A percentile compares a stretch with the other conserved stretches of the same genome.
These are phyloP conservation scores for Agriopis marginaria DNA, from an alignment of 2,888 invertebrate genomes.

Conservation along the genomic window DNA sequence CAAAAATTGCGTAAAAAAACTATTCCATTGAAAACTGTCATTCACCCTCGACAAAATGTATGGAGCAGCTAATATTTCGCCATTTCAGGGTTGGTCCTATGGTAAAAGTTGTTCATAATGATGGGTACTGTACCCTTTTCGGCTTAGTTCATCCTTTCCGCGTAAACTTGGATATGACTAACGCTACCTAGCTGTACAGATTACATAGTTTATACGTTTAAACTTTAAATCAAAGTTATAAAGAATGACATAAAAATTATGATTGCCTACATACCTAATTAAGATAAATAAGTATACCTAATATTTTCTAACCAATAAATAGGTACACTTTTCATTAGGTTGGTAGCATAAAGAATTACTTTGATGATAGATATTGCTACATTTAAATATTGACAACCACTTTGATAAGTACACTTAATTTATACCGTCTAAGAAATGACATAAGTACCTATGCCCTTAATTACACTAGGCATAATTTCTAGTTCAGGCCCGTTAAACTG, in stretches of 20 bases:
- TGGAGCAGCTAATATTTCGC: no score
- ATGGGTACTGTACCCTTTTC: no score
- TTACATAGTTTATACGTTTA: background rate
- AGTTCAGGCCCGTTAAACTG: background rate
- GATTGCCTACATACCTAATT: background rate
- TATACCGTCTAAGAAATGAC: background rate
- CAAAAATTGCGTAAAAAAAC: no score
- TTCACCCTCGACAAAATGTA: no score
- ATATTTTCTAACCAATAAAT: background rate
- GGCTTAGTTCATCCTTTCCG: no score
- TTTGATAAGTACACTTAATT: background rate
- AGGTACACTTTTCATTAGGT: background rate
- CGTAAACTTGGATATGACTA: no score
- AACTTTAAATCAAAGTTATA: background rate
- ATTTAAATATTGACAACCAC: background rate
- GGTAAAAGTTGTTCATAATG: no score
- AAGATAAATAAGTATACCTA: background rate
- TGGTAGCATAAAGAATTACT: background rate
- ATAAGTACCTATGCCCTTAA: background rate
- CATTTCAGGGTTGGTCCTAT: no score
- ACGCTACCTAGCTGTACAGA: no score
- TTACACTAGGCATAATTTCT: background rate
- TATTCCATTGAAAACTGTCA: no score
- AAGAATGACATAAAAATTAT: no score
- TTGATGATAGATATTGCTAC: background rate